Percentiles rank a stretch among this genome's conserved stretches.
phyloP scores from a whole-genome alignment of 2,888 invertebrate species.

The Watsonalla cultraria region DNA sequence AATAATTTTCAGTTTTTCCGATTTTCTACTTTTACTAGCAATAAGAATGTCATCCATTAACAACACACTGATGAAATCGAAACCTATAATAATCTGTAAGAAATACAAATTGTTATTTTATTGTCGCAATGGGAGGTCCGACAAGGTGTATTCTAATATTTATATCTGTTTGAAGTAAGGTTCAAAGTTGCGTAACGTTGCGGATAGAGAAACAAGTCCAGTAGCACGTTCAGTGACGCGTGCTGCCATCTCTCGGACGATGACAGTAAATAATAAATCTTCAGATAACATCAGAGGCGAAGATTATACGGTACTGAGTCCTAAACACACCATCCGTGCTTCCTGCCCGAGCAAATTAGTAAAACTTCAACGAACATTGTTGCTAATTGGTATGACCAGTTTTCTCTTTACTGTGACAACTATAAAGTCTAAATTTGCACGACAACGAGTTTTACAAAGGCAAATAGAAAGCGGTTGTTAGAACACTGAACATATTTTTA shows the following conservation, averaged over 20 bases:
- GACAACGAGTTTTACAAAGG: slow-evolving; percentile 7
- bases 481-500: slow-evolving; percentile 67
- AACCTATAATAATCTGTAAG: too few relatives aligned
- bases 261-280: slow-evolving; percentile 76
- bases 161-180: slow-evolving; percentile 27
- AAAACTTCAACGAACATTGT: slow-evolving; percentile 55
- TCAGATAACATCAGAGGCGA: slow-evolving; percentile 73
- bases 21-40: too few relatives aligned
- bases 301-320: slow-evolving; percentile 74
- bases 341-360: slow-evolving; percentile 76
- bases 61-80: too few relatives aligned
- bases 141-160: slow-evolving; percentile 13
- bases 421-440: slow-evolving; percentile 36
- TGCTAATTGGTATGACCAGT: slow-evolving; percentile 23
- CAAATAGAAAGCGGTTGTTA: slow-evolving; percentile 26
- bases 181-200: slow-evolving; percentile 27
- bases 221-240: slow-evolving; percentile 63
- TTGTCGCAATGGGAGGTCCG: slow-evolving; percentile 45
- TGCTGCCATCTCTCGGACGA: slow-evolving; percentile 73
- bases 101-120: neutral
- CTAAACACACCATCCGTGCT: slow-evolving; percentile 73
- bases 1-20: too few relatives aligned
- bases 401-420: neutral
- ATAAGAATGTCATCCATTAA: too few relatives aligned
- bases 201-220: slow-evolving; percentile 46